Percentiles rank a stretch among this genome's conserved stretches.
These are phyloP conservation scores for Catajapyx aquilonaris DNA, from an alignment of 1,140 invertebrate genomes.

Conservation along the genomic window DNA sequence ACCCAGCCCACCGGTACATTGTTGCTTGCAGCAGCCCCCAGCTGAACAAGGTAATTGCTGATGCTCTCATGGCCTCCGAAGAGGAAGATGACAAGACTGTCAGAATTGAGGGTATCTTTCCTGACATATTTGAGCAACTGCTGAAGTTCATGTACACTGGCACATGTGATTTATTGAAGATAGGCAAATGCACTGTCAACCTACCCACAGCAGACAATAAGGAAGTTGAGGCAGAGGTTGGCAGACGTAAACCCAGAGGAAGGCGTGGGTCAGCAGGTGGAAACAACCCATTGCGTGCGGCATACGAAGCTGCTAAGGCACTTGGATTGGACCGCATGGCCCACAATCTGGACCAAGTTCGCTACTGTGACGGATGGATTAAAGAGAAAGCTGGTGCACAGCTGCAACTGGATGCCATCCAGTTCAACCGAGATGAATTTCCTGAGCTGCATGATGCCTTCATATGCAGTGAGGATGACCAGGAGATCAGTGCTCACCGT, in stretches of 20 bases:
- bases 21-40: slow-evolving; percentile 35
- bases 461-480: slow-evolving; percentile 32
- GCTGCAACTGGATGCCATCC: background rate
- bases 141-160: slow-evolving; percentile 42
- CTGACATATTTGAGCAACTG: slow-evolving; percentile 38
- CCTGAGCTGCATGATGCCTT: slow-evolving; percentile 35
- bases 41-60: slow-evolving; percentile 21
- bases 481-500: slow-evolving; percentile 39
- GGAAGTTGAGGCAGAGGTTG: slow-evolving; percentile 13
- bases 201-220: too few relatives aligned
- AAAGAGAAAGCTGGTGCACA: slow-evolving; percentile 21
- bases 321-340: slow-evolving; percentile 20
- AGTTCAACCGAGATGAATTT: slow-evolving; percentile 18
- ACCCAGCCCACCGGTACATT: slow-evolving; percentile 44
- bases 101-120: slow-evolving; percentile 26
- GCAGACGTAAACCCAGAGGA: slow-evolving; percentile 15
- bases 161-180: slow-evolving; percentile 31
- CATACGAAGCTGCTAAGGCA: slow-evolving; percentile 31
- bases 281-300: slow-evolving; percentile 25
- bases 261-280: slow-evolving; percentile 8
- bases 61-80: slow-evolving; percentile 8
- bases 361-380: slow-evolving; percentile 12
- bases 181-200: slow-evolving; percentile 18
- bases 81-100: slow-evolving; percentile 10
- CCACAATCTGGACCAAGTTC: slow-evolving; percentile 18